These are phyloP conservation scores for Archaeoteleia sp. DNA, from an alignment of 2,888 invertebrate species.

Conservation along the genomic window DNA sequence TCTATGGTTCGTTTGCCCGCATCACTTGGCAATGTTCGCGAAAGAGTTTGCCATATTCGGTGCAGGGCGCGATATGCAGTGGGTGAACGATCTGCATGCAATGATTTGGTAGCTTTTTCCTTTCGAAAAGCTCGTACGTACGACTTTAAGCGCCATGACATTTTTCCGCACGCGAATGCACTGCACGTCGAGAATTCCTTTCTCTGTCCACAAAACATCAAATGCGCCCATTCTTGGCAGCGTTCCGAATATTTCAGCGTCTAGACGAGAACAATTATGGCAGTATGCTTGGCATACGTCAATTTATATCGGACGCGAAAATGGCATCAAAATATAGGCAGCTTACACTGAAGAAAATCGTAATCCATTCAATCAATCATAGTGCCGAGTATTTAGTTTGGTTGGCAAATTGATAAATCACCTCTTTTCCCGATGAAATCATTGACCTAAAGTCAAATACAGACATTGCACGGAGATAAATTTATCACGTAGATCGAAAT, in stretches of 20 bases:
- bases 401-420: conserved; percentile 10
- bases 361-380: conserved; percentile 26
- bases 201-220: conserved; percentile 55
- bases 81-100: conserved; percentile 52
- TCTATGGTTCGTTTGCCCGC: conserved; percentile 53
- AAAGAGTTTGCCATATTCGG: conserved; percentile 59
- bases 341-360: conserved; percentile 22
- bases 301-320: conserved; percentile 51
- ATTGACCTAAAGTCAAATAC: conserved; percentile 5
- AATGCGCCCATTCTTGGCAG: conserved; percentile 54
- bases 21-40: conserved; percentile 55
- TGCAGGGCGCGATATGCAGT: conserved; percentile 53
- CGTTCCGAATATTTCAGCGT: conserved; percentile 54
- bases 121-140: conserved; percentile 42
- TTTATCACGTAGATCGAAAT: not conserved
- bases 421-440: conserved; percentile 4
- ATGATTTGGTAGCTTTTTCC: conserved; percentile 56
- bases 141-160: conserved; percentile 45
- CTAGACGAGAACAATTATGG: conserved; percentile 55
- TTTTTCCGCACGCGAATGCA: conserved; percentile 53
- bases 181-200: conserved; percentile 54
- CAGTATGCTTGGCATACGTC: conserved; percentile 54
- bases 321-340: conserved; percentile 33
- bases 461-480: not conserved
- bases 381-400: conserved; percentile 1